Evolutionary conservation across 2,888 invertebrate species (phyloP).

Genomic region (Rhaphigaster nebulosa): DNA sequence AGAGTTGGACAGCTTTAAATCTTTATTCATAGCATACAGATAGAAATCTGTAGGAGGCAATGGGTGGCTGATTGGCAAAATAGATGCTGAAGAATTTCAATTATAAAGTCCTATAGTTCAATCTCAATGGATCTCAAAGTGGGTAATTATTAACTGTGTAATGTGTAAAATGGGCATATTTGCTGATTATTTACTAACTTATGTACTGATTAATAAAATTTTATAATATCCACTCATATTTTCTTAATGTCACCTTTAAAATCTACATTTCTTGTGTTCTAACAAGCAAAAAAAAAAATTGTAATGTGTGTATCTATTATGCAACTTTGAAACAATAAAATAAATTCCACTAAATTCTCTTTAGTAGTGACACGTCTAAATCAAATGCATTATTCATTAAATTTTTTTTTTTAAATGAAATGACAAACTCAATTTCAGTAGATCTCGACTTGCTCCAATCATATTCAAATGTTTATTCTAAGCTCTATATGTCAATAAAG

Average conservation of each 20-base stretch:
- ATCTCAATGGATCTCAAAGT: no score
- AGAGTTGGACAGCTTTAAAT: not conserved
- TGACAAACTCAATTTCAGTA: not conserved
- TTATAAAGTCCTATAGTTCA: no score
- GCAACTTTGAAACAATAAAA: not conserved
- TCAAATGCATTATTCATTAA: not conserved
- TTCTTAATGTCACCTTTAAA: not conserved
- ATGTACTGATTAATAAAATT: not conserved
- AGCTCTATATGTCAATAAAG: not conserved
- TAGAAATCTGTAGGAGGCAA: not conserved
- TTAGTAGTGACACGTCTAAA: not conserved
- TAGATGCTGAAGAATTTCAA: no score
- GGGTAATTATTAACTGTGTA: no score
- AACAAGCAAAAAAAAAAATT: not conserved
- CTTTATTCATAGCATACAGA: not conserved
- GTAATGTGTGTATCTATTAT: not conserved
- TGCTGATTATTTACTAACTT: not conserved
- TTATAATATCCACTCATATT: not conserved
- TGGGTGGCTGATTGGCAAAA: no score
- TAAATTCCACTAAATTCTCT: not conserved
- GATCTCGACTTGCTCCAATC: not conserved
- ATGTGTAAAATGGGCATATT: not conserved
- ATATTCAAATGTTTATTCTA: not conserved
- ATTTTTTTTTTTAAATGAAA: not conserved
- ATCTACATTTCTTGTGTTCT: not conserved